Base-by-base conservation (phyloP, 2,113 vertebrate species). In the Zosterops borbonicus region DNA sequence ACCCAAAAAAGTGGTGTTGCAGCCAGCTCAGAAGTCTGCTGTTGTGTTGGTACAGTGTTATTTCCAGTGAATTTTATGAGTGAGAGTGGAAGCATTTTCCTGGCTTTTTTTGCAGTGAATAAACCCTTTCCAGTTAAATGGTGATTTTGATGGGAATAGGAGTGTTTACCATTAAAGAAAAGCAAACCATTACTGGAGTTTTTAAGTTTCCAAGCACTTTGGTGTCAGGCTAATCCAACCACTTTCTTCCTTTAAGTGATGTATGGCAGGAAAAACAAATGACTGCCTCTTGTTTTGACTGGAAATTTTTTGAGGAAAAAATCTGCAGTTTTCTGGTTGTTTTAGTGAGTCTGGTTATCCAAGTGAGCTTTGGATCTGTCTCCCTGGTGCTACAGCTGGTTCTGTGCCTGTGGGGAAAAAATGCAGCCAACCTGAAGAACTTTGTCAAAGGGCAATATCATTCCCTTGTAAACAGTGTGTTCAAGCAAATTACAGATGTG, bases 401-500 rank as follows among this genome's bases (percentile, higher is more conserved):
- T 73, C 58, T 84, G 9, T 68, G 56, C 70, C 29, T 62, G 1
- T 11, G 15, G n/a, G 9, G 14, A 13, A 68, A 58, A 84, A 73
- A 53, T 46, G 22, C 65, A 52, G 49, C 74, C 77, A 84, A 33
- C 77, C n/a, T 17, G 0, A 92, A 62, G 62, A 84, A 74, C 42
- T 50, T 87, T 67, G 50, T 90, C 39, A 46, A 65, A 89, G 67
- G 74, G 50, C 58, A 50, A 0, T 53, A 69, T 76, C 29, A 10
- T 35, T 50, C 27, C 63, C 67, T 83, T 4, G 2, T 94, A 95
- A 95, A 85, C 84, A 78, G 69, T 64, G 52, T 69, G 29, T 79
- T 90, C 52, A 73, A 85, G 73, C 41, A 94, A 91, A 91, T 94
- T 88, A 78, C 33, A 55, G 73, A 53, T 5, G 24, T 81, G 83